Percentiles rank a stretch among this genome's conserved stretches.
Conservation (phyloP, 2,888 invertebrate species). For the Scaeva pyrastri region DNA sequence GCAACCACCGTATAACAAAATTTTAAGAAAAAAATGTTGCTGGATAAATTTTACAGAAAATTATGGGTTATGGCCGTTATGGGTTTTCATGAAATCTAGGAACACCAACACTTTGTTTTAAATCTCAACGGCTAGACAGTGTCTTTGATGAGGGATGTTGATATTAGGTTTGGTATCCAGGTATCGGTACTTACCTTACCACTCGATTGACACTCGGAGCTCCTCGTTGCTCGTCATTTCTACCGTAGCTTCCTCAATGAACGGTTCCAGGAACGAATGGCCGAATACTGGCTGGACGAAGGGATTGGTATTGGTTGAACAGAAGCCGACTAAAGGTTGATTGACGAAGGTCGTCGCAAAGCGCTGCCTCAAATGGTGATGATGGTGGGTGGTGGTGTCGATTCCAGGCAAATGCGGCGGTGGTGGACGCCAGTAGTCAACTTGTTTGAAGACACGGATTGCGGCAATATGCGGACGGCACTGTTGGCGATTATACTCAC, state of each 20-base stretch:
- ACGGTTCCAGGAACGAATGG: conserved; percentile 5
- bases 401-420: background rate
- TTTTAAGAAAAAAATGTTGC: conserved; percentile 51
- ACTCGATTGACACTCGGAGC: background rate
- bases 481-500: conserved; percentile 48
- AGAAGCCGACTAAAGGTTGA: conserved; percentile 25
- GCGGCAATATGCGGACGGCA: conserved; percentile 41
- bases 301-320: background rate
- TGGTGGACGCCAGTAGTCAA: conserved; percentile 51
- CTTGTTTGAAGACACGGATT: conserved; percentile 56
- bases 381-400: background rate
- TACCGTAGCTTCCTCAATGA: conserved; percentile 35
- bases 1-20: conserved; percentile 43
- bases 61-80: too few relatives aligned
- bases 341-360: conserved; percentile 36
- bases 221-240: conserved; percentile 25
- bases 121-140: conserved; percentile 31
- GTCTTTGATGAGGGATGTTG: background rate
- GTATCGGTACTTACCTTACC: conserved; percentile 64
- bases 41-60: conserved; percentile 25
- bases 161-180: background rate
- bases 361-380: conserved; percentile 32
- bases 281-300: background rate
- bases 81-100: background rate
- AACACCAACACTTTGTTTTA: background rate